Base-by-base conservation (phyloP, 2,888 invertebrate genomes). In the Hedychridium roseum region DNA sequence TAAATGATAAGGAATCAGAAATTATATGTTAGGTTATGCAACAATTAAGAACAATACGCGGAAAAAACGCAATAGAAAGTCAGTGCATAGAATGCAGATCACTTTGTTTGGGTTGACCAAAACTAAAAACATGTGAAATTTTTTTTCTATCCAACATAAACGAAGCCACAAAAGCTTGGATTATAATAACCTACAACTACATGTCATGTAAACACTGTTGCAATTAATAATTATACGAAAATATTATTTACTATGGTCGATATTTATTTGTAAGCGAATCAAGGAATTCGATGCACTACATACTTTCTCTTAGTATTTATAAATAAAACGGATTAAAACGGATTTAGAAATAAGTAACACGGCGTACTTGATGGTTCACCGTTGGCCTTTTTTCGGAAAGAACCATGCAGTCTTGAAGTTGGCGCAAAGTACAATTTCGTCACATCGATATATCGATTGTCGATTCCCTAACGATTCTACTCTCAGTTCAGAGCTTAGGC, bases 241-340 rank as follows among this genome's bases (percentile, higher is more conserved):
- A 45, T 47, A 46, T 5, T 3, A 9, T n/a, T 42, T 26, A 39
- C 2, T 47, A 55, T 32, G 4, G 7, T 14, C 43, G 31, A 35
- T 43, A 9, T 15, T 30, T 15, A 30, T 41, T 15, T 31, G 7
- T 7, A 7, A 0, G 45, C 40, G 42, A 14, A 38, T 30, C 44
- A 35, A 31, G 37, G 26, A 66, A 54, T 50, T 43, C 11, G 26
- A 55, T 21, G 9, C 45, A 61, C 31, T 38, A 52, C 45, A 37
- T 54, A 50, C 46, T 62, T 66, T 63, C 42, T 54, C 40, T 28
- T 44, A 55, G 48, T 47, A 39, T 30, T 52, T 12, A 32, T 12
- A 34, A 55, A 62, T 43, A 43, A 17, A 26, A 50, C 49, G 28
- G 66, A 68, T 70, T 62, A 57, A 67, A 60, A 46, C 28, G 34